These are phyloP conservation scores for Tadarida brasiliensis DNA, from an alignment of 2,797 vertebrate species.

Conservation along the genomic window DNA sequence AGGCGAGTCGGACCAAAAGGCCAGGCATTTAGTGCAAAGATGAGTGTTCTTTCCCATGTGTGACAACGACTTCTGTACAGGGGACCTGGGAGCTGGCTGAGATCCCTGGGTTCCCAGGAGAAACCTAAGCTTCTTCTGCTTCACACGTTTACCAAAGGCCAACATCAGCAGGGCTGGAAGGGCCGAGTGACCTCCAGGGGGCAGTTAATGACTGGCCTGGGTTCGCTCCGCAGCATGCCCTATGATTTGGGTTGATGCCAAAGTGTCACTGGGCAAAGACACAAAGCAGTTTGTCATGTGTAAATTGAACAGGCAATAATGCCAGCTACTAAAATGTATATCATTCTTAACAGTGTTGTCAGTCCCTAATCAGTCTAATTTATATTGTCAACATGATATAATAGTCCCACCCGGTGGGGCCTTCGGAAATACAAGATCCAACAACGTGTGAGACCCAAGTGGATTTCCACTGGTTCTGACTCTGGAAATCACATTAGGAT, in stretches of 20 bases:
- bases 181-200: neutral
- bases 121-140: slow-evolving; percentile 10
- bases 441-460: neutral
- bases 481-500: neutral
- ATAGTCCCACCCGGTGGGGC: neutral
- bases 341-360: slow-evolving; percentile 69
- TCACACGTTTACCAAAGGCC: slow-evolving; percentile 21
- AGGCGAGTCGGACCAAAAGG: neutral
- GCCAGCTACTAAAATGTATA: slow-evolving; percentile 60
- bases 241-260: slow-evolving; percentile 69
- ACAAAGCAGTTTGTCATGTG: slow-evolving; percentile 76
- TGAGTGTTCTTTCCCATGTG: neutral
- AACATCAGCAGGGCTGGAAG: neutral
- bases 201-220: slow-evolving; percentile 9
- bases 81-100: neutral
- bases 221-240: slow-evolving; percentile 3
- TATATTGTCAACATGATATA: slow-evolving; percentile 52
- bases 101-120: neutral
- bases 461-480: neutral
- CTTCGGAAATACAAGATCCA: slow-evolving; percentile 39
- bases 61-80: neutral
- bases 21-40: neutral
- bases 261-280: slow-evolving; percentile 74
- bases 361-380: slow-evolving; percentile 63
- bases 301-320: slow-evolving; percentile 82